A percentile compares a stretch with the other conserved stretches of the same genome.
phyloP scores from a whole-genome alignment of 2,888 invertebrate genomes.

The Ypsolopha scabrella region DNA sequence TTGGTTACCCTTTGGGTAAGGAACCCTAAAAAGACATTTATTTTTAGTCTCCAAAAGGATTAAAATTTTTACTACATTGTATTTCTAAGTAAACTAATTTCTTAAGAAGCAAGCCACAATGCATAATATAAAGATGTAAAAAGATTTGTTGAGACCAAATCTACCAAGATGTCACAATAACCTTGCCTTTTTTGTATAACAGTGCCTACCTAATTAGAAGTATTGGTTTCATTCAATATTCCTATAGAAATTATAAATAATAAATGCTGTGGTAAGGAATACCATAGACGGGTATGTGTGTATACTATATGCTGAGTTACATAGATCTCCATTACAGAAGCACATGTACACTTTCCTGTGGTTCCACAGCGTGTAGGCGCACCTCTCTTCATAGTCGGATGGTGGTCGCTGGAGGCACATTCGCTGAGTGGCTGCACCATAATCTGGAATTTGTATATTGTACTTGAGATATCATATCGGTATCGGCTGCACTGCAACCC shows the following conservation, averaged over 20 bases:
- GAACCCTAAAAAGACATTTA: too few relatives aligned
- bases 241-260: conserved; percentile 19
- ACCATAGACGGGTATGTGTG: conserved; percentile 18
- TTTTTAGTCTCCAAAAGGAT: too few relatives aligned
- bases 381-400: conserved; percentile 89
- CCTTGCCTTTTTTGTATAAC: too few relatives aligned
- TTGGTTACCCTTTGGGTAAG: too few relatives aligned
- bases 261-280: conserved; percentile 21
- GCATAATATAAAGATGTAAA: too few relatives aligned
- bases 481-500: too few relatives aligned
- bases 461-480: too few relatives aligned
- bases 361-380: conserved; percentile 87
- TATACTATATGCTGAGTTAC: conserved; percentile 65
- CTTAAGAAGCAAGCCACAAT: too few relatives aligned
- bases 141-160: too few relatives aligned
- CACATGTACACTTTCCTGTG: conserved; percentile 90
- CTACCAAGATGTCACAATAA: too few relatives aligned
- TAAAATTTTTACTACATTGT: too few relatives aligned
- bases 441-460: conserved; percentile 72
- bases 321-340: conserved; percentile 90
- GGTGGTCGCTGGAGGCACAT: conserved; percentile 90
- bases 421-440: conserved; percentile 88
- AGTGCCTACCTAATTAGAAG: not conserved
- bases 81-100: too few relatives aligned
- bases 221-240: conserved; percentile 5